phyloP scores from a whole-genome alignment of 2,797 vertebrate genomes.

The Amblyraja radiata region DNA sequence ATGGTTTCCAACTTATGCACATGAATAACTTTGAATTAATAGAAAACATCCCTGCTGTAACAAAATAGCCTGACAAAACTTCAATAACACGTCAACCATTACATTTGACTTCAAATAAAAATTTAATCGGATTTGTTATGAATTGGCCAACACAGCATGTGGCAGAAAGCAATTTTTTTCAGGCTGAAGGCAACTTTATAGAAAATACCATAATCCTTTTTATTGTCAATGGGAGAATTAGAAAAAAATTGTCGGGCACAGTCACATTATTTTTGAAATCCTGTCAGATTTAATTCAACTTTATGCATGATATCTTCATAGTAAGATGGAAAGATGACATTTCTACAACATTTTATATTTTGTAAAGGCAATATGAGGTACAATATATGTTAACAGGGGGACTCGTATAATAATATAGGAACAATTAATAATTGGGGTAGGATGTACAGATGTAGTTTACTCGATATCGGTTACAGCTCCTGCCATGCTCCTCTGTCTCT shows the following conservation, averaged over 20 bases:
- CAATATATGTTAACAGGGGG: background rate
- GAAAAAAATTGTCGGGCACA: background rate
- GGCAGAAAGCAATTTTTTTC: constrained; percentile 8
- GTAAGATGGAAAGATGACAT: constrained; percentile 19
- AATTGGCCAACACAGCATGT: constrained; percentile 9
- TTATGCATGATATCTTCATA: background rate
- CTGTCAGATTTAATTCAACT: constrained; percentile 22
- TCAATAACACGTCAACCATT: constrained; percentile 26
- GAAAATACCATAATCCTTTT: background rate
- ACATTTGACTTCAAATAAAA: constrained; percentile 23
- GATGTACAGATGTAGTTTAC: background rate
- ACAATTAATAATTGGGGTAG: background rate
- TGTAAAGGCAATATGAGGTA: background rate
- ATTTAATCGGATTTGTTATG: constrained; percentile 30
- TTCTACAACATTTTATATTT: background rate
- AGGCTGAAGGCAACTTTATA: background rate
- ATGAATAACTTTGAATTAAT: constrained; percentile 23
- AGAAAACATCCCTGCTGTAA: background rate
- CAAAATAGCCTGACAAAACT: constrained; percentile 19
- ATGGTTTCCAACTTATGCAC: constrained; percentile 13
- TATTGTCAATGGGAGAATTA: background rate
- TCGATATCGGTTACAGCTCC: no score
- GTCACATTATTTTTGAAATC: constrained; percentile 19
- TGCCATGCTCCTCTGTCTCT: no score
- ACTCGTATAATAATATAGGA: background rate